Conservation (phyloP, 2,113 vertebrate genomes). For the Ictalurus punctatus region DNA sequence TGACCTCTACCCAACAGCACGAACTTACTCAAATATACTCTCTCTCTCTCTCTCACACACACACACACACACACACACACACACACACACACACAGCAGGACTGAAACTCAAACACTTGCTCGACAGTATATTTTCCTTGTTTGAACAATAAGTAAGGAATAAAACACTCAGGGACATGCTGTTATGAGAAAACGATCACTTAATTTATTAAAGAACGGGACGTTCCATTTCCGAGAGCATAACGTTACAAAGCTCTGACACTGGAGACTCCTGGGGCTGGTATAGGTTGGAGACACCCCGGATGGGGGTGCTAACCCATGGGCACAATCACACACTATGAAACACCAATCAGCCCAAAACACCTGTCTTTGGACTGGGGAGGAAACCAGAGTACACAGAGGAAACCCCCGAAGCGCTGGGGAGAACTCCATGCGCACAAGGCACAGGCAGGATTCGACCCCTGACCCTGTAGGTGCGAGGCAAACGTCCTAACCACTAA, state of each 20-base stretch:
- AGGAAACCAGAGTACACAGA: too few species aligned
- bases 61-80: not conserved
- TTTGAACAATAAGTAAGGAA: not conserved
- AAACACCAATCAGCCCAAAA: too few species aligned
- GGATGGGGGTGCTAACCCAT: too few species aligned
- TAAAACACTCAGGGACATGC: not conserved
- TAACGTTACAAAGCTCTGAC: not conserved
- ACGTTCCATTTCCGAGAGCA: not conserved
- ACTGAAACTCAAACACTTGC: constrained; percentile 17
- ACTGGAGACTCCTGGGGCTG: not conserved
- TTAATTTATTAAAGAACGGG: not conserved
- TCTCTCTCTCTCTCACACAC: not conserved
- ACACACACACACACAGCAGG: constrained; percentile 4
- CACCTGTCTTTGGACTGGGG: too few species aligned
- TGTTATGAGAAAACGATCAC: not conserved
- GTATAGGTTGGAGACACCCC: too few species aligned
- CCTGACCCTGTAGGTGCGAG: too few species aligned
- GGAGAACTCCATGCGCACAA: too few species aligned
- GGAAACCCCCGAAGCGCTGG: too few species aligned
- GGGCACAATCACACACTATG: too few species aligned
- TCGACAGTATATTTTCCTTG: not conserved
- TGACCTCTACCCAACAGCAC: constrained; percentile 33
- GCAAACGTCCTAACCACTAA: too few species aligned
- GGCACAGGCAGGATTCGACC: too few species aligned
- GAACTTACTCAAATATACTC: constrained; percentile 32